Evolutionary conservation across 2,797 vertebrate species (phyloP), one percentile per base, ranked within the genome.

Genomic region (Enteromius treurensis): DNA sequence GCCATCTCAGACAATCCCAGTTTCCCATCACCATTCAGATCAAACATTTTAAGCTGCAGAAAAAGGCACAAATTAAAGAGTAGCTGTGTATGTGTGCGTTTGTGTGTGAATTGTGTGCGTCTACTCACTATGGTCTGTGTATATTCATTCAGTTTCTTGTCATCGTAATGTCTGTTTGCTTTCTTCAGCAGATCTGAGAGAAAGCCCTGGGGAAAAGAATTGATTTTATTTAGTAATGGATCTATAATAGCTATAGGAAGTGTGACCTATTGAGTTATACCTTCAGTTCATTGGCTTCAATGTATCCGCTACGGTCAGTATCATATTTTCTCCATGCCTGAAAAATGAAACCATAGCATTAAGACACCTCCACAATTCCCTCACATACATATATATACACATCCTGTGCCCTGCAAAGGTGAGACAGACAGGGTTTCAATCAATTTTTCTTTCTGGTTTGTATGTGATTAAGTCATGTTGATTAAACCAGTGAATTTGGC

Each of bases 221-320:
- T 32, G 0, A 26, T 3, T 49, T 47, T 42, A 73, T 53, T 70
- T 53, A 55, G 19, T 47, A 47, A 67, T 45, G 29, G 49, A 53
- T 85, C 11, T 42, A 42, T 81, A 29, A 71, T 6, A 49, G 29
- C 69, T 34, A 53, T 58, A 29, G 14, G 4, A 74, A 55, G 69
- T 42, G 23, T 68, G 42, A 62, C 76, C 55, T 71, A 26, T 47
- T 0, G 42, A 71, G 40, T 93, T 88, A n/a, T 93, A 99, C 98
- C 98, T 98, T 97, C 79, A 99, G 95, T 91, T 99, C 98, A 0
- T 99, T 98, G 11, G 98, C 96, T 89, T 99, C 98, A 0, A 99
- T 99, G 92, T 97, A 99, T 85, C 98, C 98, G 0, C 98, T 99
- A 69, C 98, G 95, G 91, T 99, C 97, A 0, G 96, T 96, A 92